These are phyloP conservation scores for Polypedilum pembai DNA, from an alignment of 1,140 invertebrate genomes.

Conservation along the genomic window DNA sequence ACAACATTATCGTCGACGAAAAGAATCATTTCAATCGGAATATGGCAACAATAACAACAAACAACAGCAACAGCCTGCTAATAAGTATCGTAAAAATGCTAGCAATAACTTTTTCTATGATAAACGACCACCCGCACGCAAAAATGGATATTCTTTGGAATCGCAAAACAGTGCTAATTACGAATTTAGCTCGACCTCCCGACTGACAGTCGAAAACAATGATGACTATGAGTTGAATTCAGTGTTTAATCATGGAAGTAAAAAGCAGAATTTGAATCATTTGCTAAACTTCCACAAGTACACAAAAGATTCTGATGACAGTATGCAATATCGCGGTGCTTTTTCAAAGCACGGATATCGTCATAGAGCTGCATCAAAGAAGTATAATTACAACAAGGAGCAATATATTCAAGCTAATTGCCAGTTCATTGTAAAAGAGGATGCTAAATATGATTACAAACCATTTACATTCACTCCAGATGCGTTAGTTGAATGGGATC, in stretches of 20 bases:
- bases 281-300: constrained; percentile 81
- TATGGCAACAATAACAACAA: not conserved
- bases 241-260: constrained; percentile 70
- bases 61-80: not conserved
- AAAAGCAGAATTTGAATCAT: constrained; percentile 88
- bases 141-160: not conserved
- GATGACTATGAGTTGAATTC: constrained; percentile 68
- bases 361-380: constrained; percentile 46
- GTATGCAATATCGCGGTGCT: constrained; percentile 33
- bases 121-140: not conserved
- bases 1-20: constrained; percentile 8
- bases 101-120: constrained; percentile 3
- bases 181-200: not conserved
- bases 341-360: constrained; percentile 42
- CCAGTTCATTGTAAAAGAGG: constrained; percentile 83
- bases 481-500: constrained; percentile 81
- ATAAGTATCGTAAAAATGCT: not conserved
- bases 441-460: constrained; percentile 57
- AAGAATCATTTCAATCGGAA: constrained; percentile 14
- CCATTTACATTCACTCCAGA: constrained; percentile 75
- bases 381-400: constrained; percentile 80
- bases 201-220: not conserved
- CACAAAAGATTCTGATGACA: constrained; percentile 45
- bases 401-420: constrained; percentile 91
- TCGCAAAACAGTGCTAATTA: not conserved